phyloP scores from a whole-genome alignment of 1,140 invertebrate genomes.

The Lepidurus packardi region DNA sequence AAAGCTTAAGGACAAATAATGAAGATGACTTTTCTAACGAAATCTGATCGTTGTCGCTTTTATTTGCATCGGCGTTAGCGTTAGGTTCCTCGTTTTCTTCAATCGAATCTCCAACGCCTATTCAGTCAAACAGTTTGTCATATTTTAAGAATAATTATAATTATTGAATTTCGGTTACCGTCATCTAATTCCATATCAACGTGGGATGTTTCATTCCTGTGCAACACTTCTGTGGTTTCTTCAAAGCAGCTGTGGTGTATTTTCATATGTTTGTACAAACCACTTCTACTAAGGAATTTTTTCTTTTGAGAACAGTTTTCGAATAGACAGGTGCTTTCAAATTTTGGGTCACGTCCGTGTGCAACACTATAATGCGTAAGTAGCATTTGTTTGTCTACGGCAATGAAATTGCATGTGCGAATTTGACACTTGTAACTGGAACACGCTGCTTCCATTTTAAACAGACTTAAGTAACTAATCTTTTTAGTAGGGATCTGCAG shows the following conservation, averaged over 20 bases:
- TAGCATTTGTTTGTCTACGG: background rate
- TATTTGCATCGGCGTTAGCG: background rate
- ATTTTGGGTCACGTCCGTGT: background rate
- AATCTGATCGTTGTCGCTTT: background rate
- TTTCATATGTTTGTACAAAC: background rate
- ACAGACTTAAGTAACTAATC: constrained; percentile 6
- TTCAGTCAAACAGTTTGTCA: background rate
- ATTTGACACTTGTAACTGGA: constrained; percentile 1
- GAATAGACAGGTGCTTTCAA: background rate
- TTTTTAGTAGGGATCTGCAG: background rate
- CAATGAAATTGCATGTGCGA: background rate
- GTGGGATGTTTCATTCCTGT: background rate
- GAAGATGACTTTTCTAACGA: background rate
- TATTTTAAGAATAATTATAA: background rate
- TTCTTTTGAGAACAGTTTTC: background rate
- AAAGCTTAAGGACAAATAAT: constrained; percentile 1
- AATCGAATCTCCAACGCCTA: background rate
- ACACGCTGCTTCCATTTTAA: constrained; percentile 5
- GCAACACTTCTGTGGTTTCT: background rate
- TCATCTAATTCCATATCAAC: background rate
- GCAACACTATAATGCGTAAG: background rate
- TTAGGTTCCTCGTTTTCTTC: background rate
- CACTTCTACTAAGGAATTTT: background rate
- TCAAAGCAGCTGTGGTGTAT: background rate
- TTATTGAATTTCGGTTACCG: background rate